These are phyloP conservation scores for Lithodes maja DNA, from an alignment of 2,888 invertebrate genomes.

Conservation along the genomic window DNA sequence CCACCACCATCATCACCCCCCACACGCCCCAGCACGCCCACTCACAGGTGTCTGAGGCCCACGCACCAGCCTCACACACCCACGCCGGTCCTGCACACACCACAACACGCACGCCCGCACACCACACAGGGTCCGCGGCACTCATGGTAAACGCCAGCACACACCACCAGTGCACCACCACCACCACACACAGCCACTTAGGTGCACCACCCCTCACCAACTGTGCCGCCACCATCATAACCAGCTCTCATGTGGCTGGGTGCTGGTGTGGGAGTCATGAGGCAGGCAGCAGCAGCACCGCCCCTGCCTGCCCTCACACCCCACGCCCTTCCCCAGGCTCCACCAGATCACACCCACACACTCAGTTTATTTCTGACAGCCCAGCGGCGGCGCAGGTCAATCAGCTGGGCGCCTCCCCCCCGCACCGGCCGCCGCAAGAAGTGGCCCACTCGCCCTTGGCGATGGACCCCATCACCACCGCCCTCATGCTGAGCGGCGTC, in stretches of 20 bases:
- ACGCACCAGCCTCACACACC: conserved; percentile 35
- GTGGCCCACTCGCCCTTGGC: conserved; percentile 29
- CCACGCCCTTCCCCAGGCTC: conserved; percentile 26
- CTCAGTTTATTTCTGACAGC: conserved; percentile 57
- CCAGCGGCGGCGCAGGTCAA: conserved; percentile 52
- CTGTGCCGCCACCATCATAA: conserved; percentile 10
- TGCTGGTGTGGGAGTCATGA: conserved; percentile 14
- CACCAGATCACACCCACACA: conserved; percentile 35
- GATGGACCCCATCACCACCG: conserved; percentile 43
- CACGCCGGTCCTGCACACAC: conserved; percentile 27
- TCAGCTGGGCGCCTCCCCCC: conserved; percentile 60
- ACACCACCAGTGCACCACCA: neutral
- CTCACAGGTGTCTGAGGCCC: conserved; percentile 35
- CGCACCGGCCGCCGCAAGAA: conserved; percentile 44
- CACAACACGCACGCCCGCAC: conserved; percentile 6
- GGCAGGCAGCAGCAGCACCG: conserved; percentile 21
- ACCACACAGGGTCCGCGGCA: conserved; percentile 5
- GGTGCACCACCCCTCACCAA: conserved; percentile 24
- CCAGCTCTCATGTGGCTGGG: conserved; percentile 2
- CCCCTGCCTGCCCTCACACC: conserved; percentile 27
- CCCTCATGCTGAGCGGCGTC: conserved; percentile 46
- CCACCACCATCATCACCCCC: conserved; percentile 11
- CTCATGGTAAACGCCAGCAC: conserved; percentile 2
- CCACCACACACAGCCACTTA: conserved; percentile 23
- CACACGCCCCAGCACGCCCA: conserved; percentile 51